These are phyloP conservation scores for Globia sparganii DNA, from an alignment of 2,888 invertebrate species.

Conservation along the genomic window DNA sequence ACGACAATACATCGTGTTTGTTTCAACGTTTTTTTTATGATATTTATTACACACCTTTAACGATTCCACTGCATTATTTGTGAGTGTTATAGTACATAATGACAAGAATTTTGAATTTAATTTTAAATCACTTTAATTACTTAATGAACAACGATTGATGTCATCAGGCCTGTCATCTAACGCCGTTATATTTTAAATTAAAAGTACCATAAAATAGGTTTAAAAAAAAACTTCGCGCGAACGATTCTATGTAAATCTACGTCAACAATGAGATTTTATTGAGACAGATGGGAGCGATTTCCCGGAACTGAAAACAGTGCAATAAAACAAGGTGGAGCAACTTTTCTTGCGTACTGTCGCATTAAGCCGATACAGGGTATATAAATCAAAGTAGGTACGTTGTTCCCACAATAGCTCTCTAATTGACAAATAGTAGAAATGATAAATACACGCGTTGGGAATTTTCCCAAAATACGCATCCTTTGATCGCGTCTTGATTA, in stretches of 20 bases:
- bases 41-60: conserved; percentile 42
- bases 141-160: conserved; percentile 50
- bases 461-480: conserved; percentile 86
- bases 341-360: conserved; percentile 60
- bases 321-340: conserved; percentile 66
- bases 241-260: conserved; percentile 62
- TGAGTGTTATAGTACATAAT: conserved; percentile 42
- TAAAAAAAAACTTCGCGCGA: conserved; percentile 36
- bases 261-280: conserved; percentile 68
- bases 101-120: conserved; percentile 50
- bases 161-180: conserved; percentile 44
- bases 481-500: conserved; percentile 89
- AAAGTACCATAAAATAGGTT: conserved; percentile 56
- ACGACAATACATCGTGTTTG: conserved; percentile 29
- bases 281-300: conserved; percentile 62
- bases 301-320: conserved; percentile 61
- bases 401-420: conserved; percentile 87
- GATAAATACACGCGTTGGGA: conserved; percentile 88
- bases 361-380: conserved; percentile 75
- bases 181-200: conserved; percentile 55
- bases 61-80: conserved; percentile 56
- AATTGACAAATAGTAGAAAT: conserved; percentile 90
- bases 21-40: conserved; percentile 33
- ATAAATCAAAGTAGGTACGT: conserved; percentile 86
- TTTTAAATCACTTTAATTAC: conserved; percentile 66